Evolutionary conservation across 1,140 invertebrate genomes (phyloP), one percentile per base, ranked within the genome.

Genomic region (Theocolax elegans): DNA sequence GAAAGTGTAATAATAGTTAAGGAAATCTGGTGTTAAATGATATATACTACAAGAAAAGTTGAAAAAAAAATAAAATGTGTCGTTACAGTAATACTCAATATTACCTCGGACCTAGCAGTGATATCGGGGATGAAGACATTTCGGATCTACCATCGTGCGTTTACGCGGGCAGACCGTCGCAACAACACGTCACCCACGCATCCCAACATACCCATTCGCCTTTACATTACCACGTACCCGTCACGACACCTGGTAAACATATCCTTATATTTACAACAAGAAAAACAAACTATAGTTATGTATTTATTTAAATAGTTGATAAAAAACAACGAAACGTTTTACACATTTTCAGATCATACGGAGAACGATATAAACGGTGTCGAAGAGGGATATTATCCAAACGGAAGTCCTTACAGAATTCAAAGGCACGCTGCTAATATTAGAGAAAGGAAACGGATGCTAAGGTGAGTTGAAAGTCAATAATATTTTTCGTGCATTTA

Each of bases 401-500:
- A 89, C 13, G 91, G 92, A 0, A 93, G 92, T 7, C 94, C 92
- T 1, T 95, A 95, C 84, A 89, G 94, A 75, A 92, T 95, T 48
- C 94, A 96, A 81, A 87, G 95, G 67, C 94, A 95, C 74, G 94
- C 95, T 2, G 95, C 96, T 40, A 97, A 96, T 85, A 93, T 97
- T 58, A 89, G 97, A 44, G 97, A 99, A 87, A 88, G 96, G 77
- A 96, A 96, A 88, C 90, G 97, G 78, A 98, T 98, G 95, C 92
- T 98, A 89, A 96, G 95, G 94, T 96, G 92, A 85, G 87, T 19
- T 35, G 46, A 81, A 81, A 81, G 70, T 76, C 17, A 3, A 17
- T n/a, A 60, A n/a, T n/a, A 6, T 46, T 46, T 49, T 44, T 3
- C 42, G 46, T 48, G 13, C 21, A 17, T n/a, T n/a, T n/a, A n/a